phyloP scores from a whole-genome alignment of 2,888 invertebrate species.

The Rhorus exstirpatorius region DNA sequence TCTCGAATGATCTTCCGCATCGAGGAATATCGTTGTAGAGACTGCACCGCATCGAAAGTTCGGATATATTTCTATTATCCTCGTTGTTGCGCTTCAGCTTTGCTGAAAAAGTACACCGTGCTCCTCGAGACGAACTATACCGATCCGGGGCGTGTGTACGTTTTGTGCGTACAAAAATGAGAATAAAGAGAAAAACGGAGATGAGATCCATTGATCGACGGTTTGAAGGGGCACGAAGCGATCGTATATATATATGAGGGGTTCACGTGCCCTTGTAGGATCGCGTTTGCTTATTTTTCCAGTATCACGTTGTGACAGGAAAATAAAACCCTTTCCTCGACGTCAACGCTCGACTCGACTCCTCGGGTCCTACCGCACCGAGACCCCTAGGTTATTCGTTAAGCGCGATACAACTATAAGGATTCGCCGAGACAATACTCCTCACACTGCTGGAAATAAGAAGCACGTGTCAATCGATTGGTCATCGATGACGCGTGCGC shows the following conservation, averaged over 20 bases:
- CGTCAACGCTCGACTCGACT: too few relatives aligned
- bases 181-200: slow-evolving; percentile 34
- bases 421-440: too few relatives aligned
- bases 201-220: slow-evolving; percentile 39
- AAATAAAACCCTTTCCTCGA: too few relatives aligned
- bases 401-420: too few relatives aligned
- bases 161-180: slow-evolving; percentile 32
- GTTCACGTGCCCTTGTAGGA: slow-evolving; percentile 26
- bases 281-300: background rate
- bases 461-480: too few relatives aligned
- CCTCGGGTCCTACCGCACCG: too few relatives aligned
- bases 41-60: slow-evolving; percentile 6
- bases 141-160: slow-evolving; percentile 40
- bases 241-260: too few relatives aligned
- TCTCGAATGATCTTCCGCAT: slow-evolving; percentile 3
- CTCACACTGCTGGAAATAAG: too few relatives aligned
- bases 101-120: background rate
- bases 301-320: too few relatives aligned
- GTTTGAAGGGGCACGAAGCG: background rate
- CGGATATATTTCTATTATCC: slow-evolving; percentile 44
- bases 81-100: background rate
- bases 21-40: slow-evolving; percentile 26
- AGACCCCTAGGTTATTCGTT: too few relatives aligned
- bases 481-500: too few relatives aligned
- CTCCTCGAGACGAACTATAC: slow-evolving; percentile 32